Conservation (phyloP, 2,888 invertebrate genomes). For the Lycaena phlaeas region DNA sequence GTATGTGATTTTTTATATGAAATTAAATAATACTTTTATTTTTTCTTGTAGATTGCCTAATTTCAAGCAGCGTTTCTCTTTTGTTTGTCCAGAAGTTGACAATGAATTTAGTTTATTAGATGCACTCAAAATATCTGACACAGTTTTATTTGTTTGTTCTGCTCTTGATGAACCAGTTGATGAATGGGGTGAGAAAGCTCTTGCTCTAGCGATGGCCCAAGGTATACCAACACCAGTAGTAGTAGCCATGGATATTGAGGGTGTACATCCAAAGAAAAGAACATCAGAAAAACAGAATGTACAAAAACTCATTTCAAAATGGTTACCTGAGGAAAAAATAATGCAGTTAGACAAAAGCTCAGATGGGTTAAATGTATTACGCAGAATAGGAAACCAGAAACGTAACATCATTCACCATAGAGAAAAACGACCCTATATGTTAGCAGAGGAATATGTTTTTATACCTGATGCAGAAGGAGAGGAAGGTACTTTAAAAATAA, state of each 20-base stretch:
- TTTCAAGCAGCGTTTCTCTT: constrained; percentile 91
- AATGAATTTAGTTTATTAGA: constrained; percentile 85
- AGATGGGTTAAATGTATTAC: constrained; percentile 79
- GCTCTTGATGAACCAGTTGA: constrained; percentile 82
- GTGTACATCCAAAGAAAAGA: constrained; percentile 80
- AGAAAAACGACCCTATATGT: constrained; percentile 86
- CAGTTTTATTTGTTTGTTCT: constrained; percentile 84
- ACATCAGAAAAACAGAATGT: constrained; percentile 77
- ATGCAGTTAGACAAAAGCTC: constrained; percentile 81
- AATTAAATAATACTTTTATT: neutral
- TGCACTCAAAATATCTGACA: constrained; percentile 90
- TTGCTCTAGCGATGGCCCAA: constrained; percentile 87
- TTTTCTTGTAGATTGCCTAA: constrained; percentile 78
- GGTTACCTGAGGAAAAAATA: constrained; percentile 88
- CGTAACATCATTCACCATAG: constrained; percentile 79
- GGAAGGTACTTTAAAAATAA: constrained; percentile 81
- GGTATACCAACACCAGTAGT: constrained; percentile 84
- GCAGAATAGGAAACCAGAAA: constrained; percentile 87
- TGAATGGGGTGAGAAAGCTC: constrained; percentile 83
- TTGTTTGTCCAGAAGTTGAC: constrained; percentile 81
- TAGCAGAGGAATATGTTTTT: constrained; percentile 86
- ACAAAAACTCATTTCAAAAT: constrained; percentile 77
- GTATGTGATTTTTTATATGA: no score
- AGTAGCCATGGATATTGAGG: constrained; percentile 82
- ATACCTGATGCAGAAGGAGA: constrained; percentile 54